Evolutionary conservation across 2,888 invertebrate genomes (phyloP).

Genomic region (Patella caerulea): DNA sequence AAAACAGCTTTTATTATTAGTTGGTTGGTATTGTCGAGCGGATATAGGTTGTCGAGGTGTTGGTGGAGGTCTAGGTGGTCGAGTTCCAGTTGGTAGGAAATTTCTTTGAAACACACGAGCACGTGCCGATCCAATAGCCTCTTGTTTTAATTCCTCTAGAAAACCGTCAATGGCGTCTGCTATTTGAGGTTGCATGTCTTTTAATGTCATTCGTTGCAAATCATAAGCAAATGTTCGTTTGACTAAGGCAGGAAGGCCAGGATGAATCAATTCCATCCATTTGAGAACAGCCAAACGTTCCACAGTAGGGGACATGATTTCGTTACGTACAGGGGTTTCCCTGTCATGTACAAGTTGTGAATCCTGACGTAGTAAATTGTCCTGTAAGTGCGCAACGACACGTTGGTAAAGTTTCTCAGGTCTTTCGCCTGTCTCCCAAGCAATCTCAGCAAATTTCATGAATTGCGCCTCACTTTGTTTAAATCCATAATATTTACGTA

Average conservation of each 20-base stretch:
- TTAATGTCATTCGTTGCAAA: conserved; percentile 8
- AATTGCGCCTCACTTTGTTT: conserved; percentile 16
- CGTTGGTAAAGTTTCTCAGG: conserved; percentile 23
- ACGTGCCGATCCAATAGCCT: not conserved
- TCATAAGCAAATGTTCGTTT: conserved; percentile 24
- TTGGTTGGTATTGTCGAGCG: too few species aligned
- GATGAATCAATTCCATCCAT: conserved; percentile 30
- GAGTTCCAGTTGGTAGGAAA: too few species aligned
- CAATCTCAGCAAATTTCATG: conserved; percentile 32
- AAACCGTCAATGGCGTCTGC: not conserved
- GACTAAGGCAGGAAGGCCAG: conserved; percentile 17
- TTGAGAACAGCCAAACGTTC: conserved; percentile 28
- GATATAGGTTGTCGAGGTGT: too few species aligned
- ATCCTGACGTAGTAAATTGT: conserved; percentile 23
- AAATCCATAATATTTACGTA: conserved; percentile 37
- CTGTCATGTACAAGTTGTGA: conserved; percentile 28
- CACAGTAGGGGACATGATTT: conserved; percentile 30
- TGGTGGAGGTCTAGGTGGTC: too few species aligned
- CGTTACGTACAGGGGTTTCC: conserved; percentile 11
- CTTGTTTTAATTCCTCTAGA: not conserved
- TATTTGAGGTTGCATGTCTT: conserved; percentile 1
- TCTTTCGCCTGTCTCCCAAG: conserved; percentile 31
- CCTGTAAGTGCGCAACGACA: conserved; percentile 15
- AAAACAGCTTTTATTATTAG: not conserved
- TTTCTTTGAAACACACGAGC: too few species aligned